Evolutionary conservation across 2,888 invertebrate genomes (phyloP).

Genomic region (Pomacea canaliculata): DNA sequence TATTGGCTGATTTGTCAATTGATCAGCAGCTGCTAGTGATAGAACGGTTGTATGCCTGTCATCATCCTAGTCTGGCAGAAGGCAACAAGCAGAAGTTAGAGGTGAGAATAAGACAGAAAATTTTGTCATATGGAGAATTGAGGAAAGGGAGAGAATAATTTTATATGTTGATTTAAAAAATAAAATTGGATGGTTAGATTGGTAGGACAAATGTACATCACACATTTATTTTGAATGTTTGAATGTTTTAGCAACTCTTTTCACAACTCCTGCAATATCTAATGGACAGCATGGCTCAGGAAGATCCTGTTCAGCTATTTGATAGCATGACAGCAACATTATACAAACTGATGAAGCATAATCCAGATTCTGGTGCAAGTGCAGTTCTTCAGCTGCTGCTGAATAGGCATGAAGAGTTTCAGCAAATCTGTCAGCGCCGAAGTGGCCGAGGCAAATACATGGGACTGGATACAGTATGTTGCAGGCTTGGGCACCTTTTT

Average conservation of each 20-base stretch:
- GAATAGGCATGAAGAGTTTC: constrained; percentile 45
- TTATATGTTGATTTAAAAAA: no score
- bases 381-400: constrained; percentile 19
- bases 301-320: constrained; percentile 5
- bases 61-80: constrained; percentile 84
- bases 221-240: no score
- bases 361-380: constrained; percentile 6
- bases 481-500: no score
- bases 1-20: constrained; percentile 76
- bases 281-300: constrained; percentile 15
- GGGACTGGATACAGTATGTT: constrained; percentile 62
- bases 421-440: constrained; percentile 47
- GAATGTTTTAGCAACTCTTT: constrained; percentile 6
- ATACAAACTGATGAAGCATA: constrained; percentile 4
- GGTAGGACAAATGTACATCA: no score
- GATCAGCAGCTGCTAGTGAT: constrained; percentile 80
- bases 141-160: no score
- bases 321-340: constrained; percentile 3
- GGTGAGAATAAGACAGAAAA: constrained; percentile 43
- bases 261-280: constrained; percentile 15
- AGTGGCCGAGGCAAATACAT: constrained; percentile 70
- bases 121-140: neutral
- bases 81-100: constrained; percentile 84
- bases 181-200: no score
- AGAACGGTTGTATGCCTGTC: constrained; percentile 87